Percentiles rank a stretch among this genome's conserved stretches.
phyloP scores from a whole-genome alignment of 2,797 vertebrate genomes.

The Xiphorhynchus erythropygius region DNA sequence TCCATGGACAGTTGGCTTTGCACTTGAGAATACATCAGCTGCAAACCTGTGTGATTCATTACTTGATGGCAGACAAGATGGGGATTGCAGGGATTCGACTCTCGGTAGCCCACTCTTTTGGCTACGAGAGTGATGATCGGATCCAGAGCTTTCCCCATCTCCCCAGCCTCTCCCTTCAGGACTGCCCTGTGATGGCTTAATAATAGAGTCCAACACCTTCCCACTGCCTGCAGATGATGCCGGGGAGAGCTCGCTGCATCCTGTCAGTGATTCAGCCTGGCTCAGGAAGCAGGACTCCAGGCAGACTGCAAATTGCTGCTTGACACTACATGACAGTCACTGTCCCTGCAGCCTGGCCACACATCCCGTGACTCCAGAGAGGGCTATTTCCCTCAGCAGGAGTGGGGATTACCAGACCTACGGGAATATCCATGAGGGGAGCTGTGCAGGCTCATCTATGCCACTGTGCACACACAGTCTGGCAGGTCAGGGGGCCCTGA shows the following conservation, averaged over 20 bases:
- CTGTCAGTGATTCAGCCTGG: background rate
- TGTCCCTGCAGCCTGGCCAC: background rate
- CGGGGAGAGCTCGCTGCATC: background rate
- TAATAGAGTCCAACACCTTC: background rate
- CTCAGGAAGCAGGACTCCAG: background rate
- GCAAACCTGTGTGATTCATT: accelerated
- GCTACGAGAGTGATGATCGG: accelerated
- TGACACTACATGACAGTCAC: background rate
- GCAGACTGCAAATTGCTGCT: background rate
- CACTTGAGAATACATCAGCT: background rate
- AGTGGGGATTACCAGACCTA: accelerated
- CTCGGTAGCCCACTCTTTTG: background rate
- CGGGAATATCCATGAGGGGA: accelerated
- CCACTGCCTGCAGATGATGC: background rate
- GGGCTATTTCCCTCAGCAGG: background rate
- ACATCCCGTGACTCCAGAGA: background rate
- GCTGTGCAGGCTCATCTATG: background rate
- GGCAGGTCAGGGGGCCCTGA: accelerated
- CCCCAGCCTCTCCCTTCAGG: background rate
- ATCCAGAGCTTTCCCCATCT: background rate
- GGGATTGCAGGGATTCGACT: accelerated
- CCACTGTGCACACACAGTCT: accelerated
- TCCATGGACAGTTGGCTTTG: background rate
- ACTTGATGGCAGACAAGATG: accelerated
- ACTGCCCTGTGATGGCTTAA: background rate